Percentiles rank a stretch among this genome's conserved stretches.
Conservation (phyloP, 2,888 invertebrate species). For the Diabrotica balteata region DNA sequence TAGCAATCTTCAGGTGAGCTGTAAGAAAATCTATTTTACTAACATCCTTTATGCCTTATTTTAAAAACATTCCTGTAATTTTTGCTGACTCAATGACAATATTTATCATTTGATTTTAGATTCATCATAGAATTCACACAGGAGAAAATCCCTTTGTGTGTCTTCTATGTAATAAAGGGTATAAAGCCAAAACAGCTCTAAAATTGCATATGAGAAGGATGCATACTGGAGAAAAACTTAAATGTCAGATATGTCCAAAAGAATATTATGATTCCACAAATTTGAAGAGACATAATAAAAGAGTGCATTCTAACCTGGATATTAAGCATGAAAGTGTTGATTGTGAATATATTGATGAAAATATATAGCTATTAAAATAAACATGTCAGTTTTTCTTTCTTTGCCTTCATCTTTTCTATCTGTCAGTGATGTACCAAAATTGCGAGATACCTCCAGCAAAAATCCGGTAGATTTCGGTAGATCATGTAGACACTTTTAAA, state of each 20-base stretch:
- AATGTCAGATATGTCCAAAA: conserved; percentile 35
- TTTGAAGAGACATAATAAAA: conserved; percentile 33
- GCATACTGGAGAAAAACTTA: conserved; percentile 31
- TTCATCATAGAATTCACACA: conserved; percentile 27
- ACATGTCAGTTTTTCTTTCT: too few species aligned
- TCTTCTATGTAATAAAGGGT: conserved; percentile 28
- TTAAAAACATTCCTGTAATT: too few species aligned
- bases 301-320: conserved; percentile 33
- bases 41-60: too few species aligned
- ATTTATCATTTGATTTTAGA: background rate
- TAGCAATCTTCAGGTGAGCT: conserved; percentile 41
- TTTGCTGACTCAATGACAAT: too few species aligned
- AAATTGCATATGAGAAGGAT: conserved; percentile 31
- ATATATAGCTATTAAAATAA: too few species aligned
- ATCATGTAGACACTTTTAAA: too few species aligned
- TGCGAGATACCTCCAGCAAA: too few species aligned
- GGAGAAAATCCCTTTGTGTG: conserved; percentile 34
- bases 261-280: conserved; percentile 31
- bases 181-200: conserved; percentile 27
- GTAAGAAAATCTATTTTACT: too few species aligned
- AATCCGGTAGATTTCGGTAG: too few species aligned
- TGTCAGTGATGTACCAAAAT: too few species aligned
- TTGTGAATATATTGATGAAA: too few species aligned
- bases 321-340: conserved; percentile 1
- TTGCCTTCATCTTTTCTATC: too few species aligned